These are phyloP conservation scores for Calephelis nemesis DNA, from an alignment of 1,140 invertebrate species.

Conservation along the genomic window DNA sequence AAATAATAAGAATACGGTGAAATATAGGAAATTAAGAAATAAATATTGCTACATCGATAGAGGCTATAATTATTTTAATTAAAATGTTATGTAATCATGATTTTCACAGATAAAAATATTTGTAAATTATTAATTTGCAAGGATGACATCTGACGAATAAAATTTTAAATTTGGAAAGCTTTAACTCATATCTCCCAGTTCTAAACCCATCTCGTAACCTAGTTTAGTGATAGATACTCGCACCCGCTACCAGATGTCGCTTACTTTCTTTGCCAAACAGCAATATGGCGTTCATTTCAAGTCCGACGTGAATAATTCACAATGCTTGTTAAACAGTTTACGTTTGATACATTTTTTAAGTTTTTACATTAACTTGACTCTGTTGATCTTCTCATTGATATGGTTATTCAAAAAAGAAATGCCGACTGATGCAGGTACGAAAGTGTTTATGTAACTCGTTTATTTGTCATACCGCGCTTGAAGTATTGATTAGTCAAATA, in stretches of 20 bases:
- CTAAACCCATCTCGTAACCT: not conserved
- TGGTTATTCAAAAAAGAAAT: constrained; percentile 29
- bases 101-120: too few species aligned
- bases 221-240: not conserved
- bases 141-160: not conserved
- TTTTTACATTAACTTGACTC: constrained; percentile 26
- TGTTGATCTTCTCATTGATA: constrained; percentile 23
- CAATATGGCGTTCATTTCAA: constrained; percentile 57
- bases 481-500: constrained; percentile 56
- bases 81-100: too few species aligned
- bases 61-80: too few species aligned
- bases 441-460: constrained; percentile 30
- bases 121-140: too few species aligned
- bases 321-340: constrained; percentile 43
- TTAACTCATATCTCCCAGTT: not conserved
- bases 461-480: constrained; percentile 31
- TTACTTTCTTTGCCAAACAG: constrained; percentile 29
- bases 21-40: too few species aligned
- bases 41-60: too few species aligned
- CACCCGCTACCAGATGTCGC: constrained; percentile 55
- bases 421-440: constrained; percentile 25
- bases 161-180: not conserved
- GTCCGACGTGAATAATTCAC: constrained; percentile 44
- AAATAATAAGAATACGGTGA: too few species aligned
- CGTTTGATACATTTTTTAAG: constrained; percentile 32